Evolutionary conservation across 1,140 invertebrate genomes (phyloP).

Genomic region (Prorops nasuta): DNA sequence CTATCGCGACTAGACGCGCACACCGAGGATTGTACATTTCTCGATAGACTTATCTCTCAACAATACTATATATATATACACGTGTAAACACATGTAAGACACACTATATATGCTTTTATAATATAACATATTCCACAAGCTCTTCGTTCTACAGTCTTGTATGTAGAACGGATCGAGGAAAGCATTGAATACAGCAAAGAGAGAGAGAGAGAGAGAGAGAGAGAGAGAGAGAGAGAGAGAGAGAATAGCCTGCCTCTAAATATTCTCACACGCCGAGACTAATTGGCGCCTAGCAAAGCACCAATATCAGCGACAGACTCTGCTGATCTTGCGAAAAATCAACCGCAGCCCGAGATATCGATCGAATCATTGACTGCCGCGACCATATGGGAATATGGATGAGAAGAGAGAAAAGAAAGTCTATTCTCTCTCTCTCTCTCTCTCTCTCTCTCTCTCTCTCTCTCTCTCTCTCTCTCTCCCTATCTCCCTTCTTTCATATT

Average conservation of each 20-base stretch:
- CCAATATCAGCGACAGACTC: too few relatives aligned
- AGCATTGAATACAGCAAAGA: not conserved
- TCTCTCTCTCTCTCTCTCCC: not conserved
- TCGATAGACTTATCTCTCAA: constrained; percentile 32
- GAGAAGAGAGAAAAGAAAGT: not conserved
- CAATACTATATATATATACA: too few relatives aligned
- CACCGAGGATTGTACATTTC: constrained; percentile 35
- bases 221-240: not conserved
- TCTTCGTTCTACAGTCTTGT: too few relatives aligned
- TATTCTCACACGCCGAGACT: too few relatives aligned
- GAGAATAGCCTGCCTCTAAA: too few relatives aligned
- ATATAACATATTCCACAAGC: too few relatives aligned
- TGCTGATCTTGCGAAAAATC: not conserved
- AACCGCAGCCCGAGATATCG: not conserved
- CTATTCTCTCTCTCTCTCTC: too few relatives aligned
- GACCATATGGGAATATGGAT: not conserved
- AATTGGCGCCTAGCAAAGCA: too few relatives aligned
- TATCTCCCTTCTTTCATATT: not conserved
- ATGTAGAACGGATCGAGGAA: too few relatives aligned
- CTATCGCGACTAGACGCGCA: constrained; percentile 42
- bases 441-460: not conserved
- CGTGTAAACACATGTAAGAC: too few relatives aligned
- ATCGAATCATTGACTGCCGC: not conserved
- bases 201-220: not conserved
- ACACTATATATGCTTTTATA: too few relatives aligned